Evolutionary conservation across 2,888 invertebrate genomes (phyloP), one percentile per base, ranked within the genome.

Genomic region (Coremacera marginata): DNA sequence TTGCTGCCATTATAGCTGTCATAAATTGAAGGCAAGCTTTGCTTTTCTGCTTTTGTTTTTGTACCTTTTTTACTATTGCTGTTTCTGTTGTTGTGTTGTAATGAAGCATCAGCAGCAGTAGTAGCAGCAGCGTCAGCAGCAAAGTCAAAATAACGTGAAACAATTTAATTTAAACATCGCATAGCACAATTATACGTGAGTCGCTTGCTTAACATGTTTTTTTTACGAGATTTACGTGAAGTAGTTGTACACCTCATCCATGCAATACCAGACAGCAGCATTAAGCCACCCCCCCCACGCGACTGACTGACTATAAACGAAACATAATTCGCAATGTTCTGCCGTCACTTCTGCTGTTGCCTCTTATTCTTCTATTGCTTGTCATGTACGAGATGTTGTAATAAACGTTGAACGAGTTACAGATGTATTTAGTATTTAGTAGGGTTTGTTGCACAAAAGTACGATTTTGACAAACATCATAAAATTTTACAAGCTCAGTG

Each of bases 1-100:
- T 71, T 65, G 63, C 68, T 81, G 76, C 72, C 73, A 78, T 77
- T 80, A 80, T 77, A 80, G 76, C 79, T 80, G 80, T 78, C 81
- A 82, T 81, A 80, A 81, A 80, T 80, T 79, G 79, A 77, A 78
- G 79, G 78, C 79, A 76, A 78, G 77, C 75, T 75, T 79, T 75
- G 55, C 55, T 22, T 49, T 67, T 65, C 74, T 67, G 51, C 65
- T 67, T 51, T 62, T 73, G 52, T 63, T 67, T 5, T 34, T n/a
- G 7, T 67, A 14, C 44, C 22, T 14, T 22, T 34, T 34, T 31
- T 71, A 22, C 14, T 57, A 37, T 27, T 25, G 22, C 3, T 68
- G 68, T 68, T 49, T 7, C 1, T 44, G 68, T 68, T 49, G 19
- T 2, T 44, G 67, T 19, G 8, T 37, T 44, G 25, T 60, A 22